Evolutionary conservation across 2,888 invertebrate genomes (phyloP).

Genomic region (Lordiphosa andalusiaca): DNA sequence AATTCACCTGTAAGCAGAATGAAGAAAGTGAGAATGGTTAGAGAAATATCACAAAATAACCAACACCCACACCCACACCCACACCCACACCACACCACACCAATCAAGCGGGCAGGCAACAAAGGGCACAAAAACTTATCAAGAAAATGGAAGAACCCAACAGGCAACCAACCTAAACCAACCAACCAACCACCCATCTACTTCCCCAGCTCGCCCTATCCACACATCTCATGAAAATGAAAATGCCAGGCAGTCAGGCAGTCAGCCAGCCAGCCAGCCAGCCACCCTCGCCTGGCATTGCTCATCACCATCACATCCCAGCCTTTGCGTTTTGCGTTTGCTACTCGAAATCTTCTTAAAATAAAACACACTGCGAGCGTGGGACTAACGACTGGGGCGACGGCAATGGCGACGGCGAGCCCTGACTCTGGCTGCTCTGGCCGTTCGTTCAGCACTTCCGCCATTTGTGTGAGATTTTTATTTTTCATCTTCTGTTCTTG

Average conservation of each 20-base stretch:
- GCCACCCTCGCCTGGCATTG: slow-evolving; percentile 48
- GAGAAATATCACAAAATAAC: slow-evolving; percentile 30
- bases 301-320: slow-evolving; percentile 43
- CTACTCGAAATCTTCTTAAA: slow-evolving; percentile 58
- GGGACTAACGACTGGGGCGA: neutral
- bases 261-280: slow-evolving; percentile 20
- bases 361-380: slow-evolving; percentile 54
- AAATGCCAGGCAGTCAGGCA: slow-evolving; percentile 40
- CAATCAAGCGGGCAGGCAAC: too few relatives aligned
- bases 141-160: slow-evolving; percentile 21
- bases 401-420: slow-evolving; percentile 19
- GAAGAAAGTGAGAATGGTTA: slow-evolving; percentile 15
- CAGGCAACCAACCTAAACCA: slow-evolving; percentile 16
- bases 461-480: slow-evolving; percentile 54
- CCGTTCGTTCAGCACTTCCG: slow-evolving; percentile 53
- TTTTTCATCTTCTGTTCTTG: slow-evolving; percentile 6
- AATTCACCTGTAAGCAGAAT: slow-evolving; percentile 79
- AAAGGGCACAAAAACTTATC: slow-evolving; percentile 46
- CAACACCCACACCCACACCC: too few relatives aligned
- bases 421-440: slow-evolving; percentile 11
- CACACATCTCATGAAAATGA: slow-evolving; percentile 39
- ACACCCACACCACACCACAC: too few relatives aligned
- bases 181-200: slow-evolving; percentile 19
- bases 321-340: too few relatives aligned
- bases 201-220: slow-evolving; percentile 14